Conservation (phyloP, 2,797 vertebrate species). For the Periparus ater region DNA sequence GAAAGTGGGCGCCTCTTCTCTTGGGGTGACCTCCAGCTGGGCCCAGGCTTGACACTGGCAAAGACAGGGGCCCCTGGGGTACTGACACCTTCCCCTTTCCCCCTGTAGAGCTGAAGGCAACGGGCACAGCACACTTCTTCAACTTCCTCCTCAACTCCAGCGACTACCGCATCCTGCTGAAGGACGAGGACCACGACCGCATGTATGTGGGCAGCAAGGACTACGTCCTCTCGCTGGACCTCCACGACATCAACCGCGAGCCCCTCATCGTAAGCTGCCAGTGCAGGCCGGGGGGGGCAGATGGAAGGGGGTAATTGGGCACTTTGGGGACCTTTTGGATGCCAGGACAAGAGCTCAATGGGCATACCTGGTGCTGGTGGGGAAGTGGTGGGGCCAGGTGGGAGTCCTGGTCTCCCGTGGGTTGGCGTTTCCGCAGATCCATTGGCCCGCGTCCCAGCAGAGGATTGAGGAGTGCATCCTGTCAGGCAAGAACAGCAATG, state of each 20-base stretch:
- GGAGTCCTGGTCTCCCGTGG: not conserved
- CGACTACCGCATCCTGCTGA: slow-evolving; percentile 95
- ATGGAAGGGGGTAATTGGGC: not conserved
- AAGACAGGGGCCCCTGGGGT: accelerated
- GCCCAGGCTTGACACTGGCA: not conserved
- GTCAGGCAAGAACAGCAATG: slow-evolving; percentile 95
- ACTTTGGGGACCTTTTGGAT: accelerated
- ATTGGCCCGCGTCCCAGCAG: slow-evolving; percentile 93
- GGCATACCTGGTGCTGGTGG: not conserved
- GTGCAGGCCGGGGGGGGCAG: accelerated
- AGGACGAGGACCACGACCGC: slow-evolving; percentile 98
- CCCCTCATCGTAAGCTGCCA: slow-evolving; percentile 92
- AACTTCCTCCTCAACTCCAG: slow-evolving; percentile 96
- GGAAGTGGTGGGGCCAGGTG: not conserved
- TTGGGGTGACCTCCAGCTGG: accelerated
- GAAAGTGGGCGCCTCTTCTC: not conserved
- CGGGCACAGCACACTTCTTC: slow-evolving; percentile 95
- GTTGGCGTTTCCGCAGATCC: slow-evolving; percentile 82
- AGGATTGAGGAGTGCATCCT: slow-evolving; percentile 95
- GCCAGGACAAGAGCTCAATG: accelerated
- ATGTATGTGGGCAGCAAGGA: slow-evolving; percentile 99
- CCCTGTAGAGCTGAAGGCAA: slow-evolving; percentile 89
- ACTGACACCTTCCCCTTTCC: not conserved
- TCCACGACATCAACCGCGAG: slow-evolving; percentile 99
- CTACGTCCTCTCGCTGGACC: slow-evolving; percentile 94